Evolutionary conservation across 1,140 invertebrate species (phyloP), one percentile per base, ranked within the genome.

Genomic region (Drosophila kohkoa): DNA sequence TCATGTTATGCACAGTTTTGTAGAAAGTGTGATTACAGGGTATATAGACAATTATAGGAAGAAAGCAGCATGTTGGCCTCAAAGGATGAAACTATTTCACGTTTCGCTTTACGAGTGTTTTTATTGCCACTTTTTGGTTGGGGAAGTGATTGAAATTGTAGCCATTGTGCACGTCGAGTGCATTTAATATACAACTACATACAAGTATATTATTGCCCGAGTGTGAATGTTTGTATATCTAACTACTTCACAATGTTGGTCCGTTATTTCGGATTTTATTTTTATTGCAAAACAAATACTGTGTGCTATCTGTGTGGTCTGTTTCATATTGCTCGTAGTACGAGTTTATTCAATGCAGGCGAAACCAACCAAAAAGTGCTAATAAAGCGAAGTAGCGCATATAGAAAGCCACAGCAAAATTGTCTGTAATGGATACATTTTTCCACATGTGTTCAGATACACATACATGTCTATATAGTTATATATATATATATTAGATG

Each of bases 211-310:
- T 13, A 13, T 52, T 65, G 58, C 38, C 11, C 67, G 15, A 55
- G 25, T 38, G 8, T 41, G 16, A 8, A 4, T 13, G 8, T 43
- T 11, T 54, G 16, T 46, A 11, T 52, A 32, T 32, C 15, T 30
- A 63, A 62, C 8, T 32, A 35, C 28, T 45, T 51, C 77, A 80
- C 55, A 70, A 69, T 77, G 69, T 52, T 74, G 68, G 79, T 82
- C 82, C 73, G 79, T 82, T 86, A 82, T 82, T 77, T 79, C 74
- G 74, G 75, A 75, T 81, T 77, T 79, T 82, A 79, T 82, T 85
- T 79, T 86, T 79, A 86, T 85, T 72, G 45, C 54, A 51, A 16
- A 58, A 43, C 15, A 66, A 66, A 73, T 77, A 48, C 54, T 72
- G 64, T 64, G 25, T 60, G 16, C 63, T 43, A 13, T 43, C 11